Percentiles rank a stretch among this genome's conserved stretches.
These are phyloP conservation scores for Apotomis betuletana DNA, from an alignment of 2,888 invertebrate genomes.

Conservation along the genomic window DNA sequence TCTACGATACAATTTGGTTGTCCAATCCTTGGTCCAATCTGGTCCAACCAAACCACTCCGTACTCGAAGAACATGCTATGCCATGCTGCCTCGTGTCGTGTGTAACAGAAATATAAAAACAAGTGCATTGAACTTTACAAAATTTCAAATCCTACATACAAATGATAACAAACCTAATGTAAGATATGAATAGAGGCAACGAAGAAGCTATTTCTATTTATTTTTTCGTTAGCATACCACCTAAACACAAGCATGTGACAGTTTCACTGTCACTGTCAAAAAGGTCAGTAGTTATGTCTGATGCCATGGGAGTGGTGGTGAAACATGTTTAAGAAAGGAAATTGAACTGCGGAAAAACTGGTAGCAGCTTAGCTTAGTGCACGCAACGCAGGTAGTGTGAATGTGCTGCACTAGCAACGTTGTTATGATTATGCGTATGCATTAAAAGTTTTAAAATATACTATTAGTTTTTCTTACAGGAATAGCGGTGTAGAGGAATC, in stretches of 20 bases:
- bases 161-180: no score
- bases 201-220: no score
- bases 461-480: conserved; percentile 9
- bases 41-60: no score
- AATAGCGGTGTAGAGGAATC: conserved; percentile 4
- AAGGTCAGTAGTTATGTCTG: conserved; percentile 10
- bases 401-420: not conserved
- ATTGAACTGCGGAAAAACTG: conserved; percentile 27
- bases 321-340: conserved; percentile 23
- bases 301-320: conserved; percentile 31
- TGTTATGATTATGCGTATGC: conserved; percentile 4
- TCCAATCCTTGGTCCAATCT: no score
- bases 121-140: no score
- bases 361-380: conserved; percentile 12
- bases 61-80: no score
- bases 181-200: no score
- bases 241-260: not conserved
- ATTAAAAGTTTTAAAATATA: conserved; percentile 1
- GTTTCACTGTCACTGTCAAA: conserved; percentile 11
- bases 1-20: no score
- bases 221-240: not conserved
- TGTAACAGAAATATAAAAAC: no score
- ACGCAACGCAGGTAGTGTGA: not conserved
- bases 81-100: no score
- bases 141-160: no score